Base-by-base conservation (phyloP, 1,140 invertebrate species). In the Hirudo medicinalis region DNA sequence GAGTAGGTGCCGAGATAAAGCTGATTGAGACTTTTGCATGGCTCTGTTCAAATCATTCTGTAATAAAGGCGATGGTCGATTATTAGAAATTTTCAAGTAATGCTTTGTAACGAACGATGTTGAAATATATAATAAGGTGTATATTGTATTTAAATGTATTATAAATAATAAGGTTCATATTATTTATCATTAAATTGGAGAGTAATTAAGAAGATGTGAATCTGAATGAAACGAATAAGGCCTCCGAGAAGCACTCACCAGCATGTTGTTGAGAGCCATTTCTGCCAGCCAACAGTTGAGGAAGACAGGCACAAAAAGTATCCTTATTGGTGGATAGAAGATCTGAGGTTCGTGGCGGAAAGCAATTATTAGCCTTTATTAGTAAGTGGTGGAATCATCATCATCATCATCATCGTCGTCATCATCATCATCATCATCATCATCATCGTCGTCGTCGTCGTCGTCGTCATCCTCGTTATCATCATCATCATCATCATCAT, bases 271-370 rank as follows among this genome's bases (percentile, higher is more conserved):
- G 78, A 98, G 85, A 32, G 94, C 92, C 78, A 91, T 88, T 83
- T 97, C 97, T 66, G 94, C 95, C 76, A 97, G 85, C 94, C 94
- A 97, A 83, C 94, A 97, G 82, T 98, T 97, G 72, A 97, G 86
- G 83, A 97, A 98, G 67, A 95, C 92, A 55, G 94, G 95, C 79
- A 97, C 93, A 83, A 97, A 97, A 13, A 97, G 84, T 78, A 94
- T 89, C 77, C 92, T 85, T 77, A 94, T 86, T 43, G 91, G 89
- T 54, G 90, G 87, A 82, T 91, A 92, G 78, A 92, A 88, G 77
- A 97, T 85, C 93, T 96, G 84, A 15, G 20, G 29, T 4, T 63
- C 9, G 9, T 63, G 29, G 29, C 19, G 19, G 29, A 13, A 63
- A 63, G 4, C 15, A 5, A 49, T 11, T 17, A 49, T 17, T 49